A percentile compares a stretch with the other conserved stretches of the same genome.
These are phyloP conservation scores for Homalodisca vitripennis DNA, from an alignment of 1,140 invertebrate genomes.

Conservation along the genomic window DNA sequence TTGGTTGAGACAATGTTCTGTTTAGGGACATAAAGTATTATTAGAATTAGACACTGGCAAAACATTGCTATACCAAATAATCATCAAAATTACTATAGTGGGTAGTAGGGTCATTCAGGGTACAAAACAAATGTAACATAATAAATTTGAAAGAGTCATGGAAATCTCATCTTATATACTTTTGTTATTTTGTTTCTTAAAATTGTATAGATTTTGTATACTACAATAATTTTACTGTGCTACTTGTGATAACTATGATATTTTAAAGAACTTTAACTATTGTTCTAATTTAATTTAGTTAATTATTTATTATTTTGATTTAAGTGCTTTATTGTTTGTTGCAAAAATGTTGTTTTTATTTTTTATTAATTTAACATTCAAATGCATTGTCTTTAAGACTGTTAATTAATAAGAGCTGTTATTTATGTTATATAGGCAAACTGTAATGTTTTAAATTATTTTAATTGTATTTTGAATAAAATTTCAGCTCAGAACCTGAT, in stretches of 20 bases:
- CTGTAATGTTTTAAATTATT: neutral
- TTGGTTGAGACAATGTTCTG: no score
- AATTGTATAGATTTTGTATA: neutral
- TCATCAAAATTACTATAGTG: no score
- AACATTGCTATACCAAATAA: no score
- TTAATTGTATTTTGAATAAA: neutral
- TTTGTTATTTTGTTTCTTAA: no score
- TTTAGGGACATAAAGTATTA: no score
- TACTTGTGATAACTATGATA: neutral
- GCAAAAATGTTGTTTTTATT: neutral
- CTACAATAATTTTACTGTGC: no score
- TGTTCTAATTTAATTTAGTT: neutral
- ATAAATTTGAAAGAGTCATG: no score
- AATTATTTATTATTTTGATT: neutral
- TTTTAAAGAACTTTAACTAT: neutral
- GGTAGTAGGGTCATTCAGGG: no score
- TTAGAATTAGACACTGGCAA: no score
- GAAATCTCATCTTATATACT: no score
- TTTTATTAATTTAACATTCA: neutral
- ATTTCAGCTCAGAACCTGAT: neutral
- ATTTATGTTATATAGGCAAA: conserved; percentile 7
- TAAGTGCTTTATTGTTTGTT: neutral
- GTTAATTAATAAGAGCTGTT: conserved; percentile 1
- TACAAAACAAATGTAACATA: no score
- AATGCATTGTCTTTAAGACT: conserved; percentile 19